These are phyloP conservation scores for Atrichornis clamosus DNA, from an alignment of 2,113 vertebrate species.

Conservation along the genomic window DNA sequence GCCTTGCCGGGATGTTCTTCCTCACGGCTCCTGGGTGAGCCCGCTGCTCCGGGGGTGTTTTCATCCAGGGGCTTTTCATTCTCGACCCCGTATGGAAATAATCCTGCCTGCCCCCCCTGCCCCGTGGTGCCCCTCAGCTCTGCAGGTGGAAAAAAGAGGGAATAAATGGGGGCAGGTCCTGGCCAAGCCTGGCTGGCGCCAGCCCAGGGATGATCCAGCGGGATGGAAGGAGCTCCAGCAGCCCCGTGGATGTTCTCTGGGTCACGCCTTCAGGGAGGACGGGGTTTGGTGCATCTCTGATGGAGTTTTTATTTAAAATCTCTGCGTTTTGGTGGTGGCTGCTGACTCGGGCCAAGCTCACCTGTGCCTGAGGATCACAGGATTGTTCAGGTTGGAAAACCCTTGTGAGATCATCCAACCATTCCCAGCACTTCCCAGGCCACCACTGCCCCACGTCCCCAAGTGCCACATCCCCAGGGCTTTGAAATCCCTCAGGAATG, in stretches of 20 bases:
- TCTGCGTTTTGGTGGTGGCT: accelerated
- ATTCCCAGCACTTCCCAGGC: neutral
- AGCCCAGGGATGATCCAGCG: neutral
- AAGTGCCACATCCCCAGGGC: neutral
- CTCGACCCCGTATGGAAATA: constrained; percentile 37
- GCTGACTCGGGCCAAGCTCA: neutral
- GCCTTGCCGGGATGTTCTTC: neutral
- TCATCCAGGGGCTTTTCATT: neutral
- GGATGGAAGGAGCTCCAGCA: neutral
- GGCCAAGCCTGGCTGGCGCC: neutral
- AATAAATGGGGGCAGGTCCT: neutral
- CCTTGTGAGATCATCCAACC: neutral
- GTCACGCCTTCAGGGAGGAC: neutral
- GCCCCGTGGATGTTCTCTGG: accelerated
- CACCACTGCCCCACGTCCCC: neutral
- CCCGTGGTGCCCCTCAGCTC: neutral
- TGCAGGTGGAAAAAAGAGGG: neutral
- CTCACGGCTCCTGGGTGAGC: neutral
- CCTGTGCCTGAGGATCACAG: neutral
- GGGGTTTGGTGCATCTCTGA: neutral
- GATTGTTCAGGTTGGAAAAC: neutral
- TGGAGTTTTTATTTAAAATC: neutral
- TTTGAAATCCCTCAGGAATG: neutral
- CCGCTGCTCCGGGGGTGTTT: neutral
- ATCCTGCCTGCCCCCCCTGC: neutral